A percentile compares a stretch with the other conserved stretches of the same genome.
phyloP scores from a whole-genome alignment of 1,140 invertebrate genomes.

The Anoplolepis gracilipes region DNA sequence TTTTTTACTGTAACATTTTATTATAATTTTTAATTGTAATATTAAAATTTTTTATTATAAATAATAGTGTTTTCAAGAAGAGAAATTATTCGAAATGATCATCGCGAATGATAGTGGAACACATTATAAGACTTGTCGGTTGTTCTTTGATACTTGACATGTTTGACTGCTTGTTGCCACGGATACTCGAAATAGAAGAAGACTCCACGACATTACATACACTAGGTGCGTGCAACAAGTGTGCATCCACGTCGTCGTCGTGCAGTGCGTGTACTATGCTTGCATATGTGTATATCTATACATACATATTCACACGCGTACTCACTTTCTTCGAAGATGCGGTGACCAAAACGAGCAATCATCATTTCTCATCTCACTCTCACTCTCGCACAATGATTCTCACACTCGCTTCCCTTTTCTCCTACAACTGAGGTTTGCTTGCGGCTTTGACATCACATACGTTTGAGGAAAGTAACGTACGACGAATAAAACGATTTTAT shows the following conservation, averaged over 20 bases:
- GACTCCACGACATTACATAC: conserved; percentile 8
- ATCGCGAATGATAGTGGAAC: neutral
- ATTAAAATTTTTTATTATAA: no score
- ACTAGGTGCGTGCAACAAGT: conserved; percentile 49
- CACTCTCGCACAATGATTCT: conserved; percentile 65
- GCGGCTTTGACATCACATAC: conserved; percentile 24
- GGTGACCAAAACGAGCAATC: conserved; percentile 62
- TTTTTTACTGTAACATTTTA: neutral
- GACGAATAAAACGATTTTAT: conserved; percentile 16
- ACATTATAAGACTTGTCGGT: neutral
- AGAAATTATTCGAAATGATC: neutral
- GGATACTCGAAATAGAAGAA: conserved; percentile 14
- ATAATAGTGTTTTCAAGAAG: neutral
- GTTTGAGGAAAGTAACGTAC: conserved; percentile 33
- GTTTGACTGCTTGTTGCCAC: conserved; percentile 13
- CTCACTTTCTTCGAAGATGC: conserved; percentile 68
- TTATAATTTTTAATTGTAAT: no score
- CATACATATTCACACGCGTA: conserved; percentile 54
- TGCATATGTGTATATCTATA: neutral
- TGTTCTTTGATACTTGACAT: conserved; percentile 5
- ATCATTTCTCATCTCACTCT: conserved; percentile 58
- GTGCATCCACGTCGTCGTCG: conserved; percentile 15
- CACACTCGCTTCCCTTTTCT: conserved; percentile 55
- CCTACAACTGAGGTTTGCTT: conserved; percentile 8
- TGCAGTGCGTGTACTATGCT: neutral